Conservation (phyloP, 2,113 vertebrate species). For the Otolemur garnettii region DNA sequence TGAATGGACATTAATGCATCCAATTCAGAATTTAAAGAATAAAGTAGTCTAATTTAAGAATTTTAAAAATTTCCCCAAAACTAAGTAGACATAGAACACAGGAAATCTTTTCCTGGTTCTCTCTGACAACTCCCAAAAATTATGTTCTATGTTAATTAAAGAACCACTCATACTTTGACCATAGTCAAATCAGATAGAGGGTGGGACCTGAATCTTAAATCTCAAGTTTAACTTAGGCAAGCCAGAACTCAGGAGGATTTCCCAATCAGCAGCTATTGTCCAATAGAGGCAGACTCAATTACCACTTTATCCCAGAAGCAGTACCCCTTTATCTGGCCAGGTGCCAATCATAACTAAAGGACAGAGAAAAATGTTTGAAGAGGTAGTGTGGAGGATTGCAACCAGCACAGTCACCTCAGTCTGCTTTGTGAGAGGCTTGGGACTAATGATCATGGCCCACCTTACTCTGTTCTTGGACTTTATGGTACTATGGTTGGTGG, state of each 20-base stretch:
- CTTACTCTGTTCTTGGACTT: background rate
- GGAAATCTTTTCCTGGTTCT: background rate
- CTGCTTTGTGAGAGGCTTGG: rapidly evolving
- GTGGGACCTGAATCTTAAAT: background rate
- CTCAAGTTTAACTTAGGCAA: background rate
- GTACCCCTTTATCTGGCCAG: background rate
- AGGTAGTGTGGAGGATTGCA: background rate
- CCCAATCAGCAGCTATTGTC: background rate
- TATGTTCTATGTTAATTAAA: background rate
- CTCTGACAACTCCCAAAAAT: background rate
- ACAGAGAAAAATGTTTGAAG: background rate
- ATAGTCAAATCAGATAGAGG: no score
- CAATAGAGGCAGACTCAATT: background rate
- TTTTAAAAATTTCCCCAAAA: background rate
- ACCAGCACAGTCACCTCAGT: background rate
- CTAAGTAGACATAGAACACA: background rate
- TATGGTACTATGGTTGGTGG: background rate
- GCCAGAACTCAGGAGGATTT: background rate
- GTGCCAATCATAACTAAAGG: background rate
- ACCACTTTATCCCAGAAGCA: background rate
- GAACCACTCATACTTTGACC: background rate
- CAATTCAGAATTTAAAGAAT: slow-evolving; percentile 17
- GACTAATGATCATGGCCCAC: background rate
- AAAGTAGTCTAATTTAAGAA: background rate
- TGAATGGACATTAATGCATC: slow-evolving; percentile 28